Percentiles rank a stretch among this genome's conserved stretches.
These are phyloP conservation scores for Glaucopsyche alexis DNA, from an alignment of 2,888 invertebrate species.

Conservation along the genomic window DNA sequence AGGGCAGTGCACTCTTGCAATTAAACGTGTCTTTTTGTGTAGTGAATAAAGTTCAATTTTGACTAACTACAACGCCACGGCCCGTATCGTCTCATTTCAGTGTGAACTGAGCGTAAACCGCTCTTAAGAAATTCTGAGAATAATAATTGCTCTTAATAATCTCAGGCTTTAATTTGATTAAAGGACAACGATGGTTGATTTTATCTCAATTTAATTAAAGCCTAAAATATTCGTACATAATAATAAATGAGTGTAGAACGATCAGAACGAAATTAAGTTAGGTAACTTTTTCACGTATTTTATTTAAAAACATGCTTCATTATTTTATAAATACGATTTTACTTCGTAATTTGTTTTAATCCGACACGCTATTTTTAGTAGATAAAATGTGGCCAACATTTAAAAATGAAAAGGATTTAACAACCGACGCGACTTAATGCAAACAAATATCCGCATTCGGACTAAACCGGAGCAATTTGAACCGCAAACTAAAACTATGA, in stretches of 20 bases:
- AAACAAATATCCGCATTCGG: slow-evolving; percentile 11
- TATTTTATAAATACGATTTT: not conserved
- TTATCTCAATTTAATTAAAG: not conserved
- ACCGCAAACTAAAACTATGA: slow-evolving; percentile 57
- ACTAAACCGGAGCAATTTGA: slow-evolving; percentile 49
- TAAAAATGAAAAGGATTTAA: slow-evolving; percentile 24
- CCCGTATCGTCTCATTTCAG: too few species aligned
- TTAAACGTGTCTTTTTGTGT: too few species aligned
- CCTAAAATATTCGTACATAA: not conserved
- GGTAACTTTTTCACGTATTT: not conserved
- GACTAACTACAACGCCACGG: too few species aligned
- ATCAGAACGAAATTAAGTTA: not conserved
- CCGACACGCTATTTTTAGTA: not conserved
- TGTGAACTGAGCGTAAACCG: too few species aligned
- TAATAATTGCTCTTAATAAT: not conserved
- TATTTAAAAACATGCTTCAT: not conserved
- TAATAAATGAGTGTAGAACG: not conserved
- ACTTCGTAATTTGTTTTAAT: slow-evolving; percentile 5
- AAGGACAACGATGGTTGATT: not conserved
- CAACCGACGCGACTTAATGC: slow-evolving; percentile 6
- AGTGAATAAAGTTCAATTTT: too few species aligned
- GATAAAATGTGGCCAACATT: slow-evolving; percentile 16
- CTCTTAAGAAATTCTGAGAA: not conserved
- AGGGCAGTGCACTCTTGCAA: too few species aligned
- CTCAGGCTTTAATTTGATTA: not conserved